Percentiles rank a stretch among this genome's conserved stretches.
These are phyloP conservation scores for Hozukius guyotensis DNA, from an alignment of 2,797 vertebrate species.

Conservation along the genomic window DNA sequence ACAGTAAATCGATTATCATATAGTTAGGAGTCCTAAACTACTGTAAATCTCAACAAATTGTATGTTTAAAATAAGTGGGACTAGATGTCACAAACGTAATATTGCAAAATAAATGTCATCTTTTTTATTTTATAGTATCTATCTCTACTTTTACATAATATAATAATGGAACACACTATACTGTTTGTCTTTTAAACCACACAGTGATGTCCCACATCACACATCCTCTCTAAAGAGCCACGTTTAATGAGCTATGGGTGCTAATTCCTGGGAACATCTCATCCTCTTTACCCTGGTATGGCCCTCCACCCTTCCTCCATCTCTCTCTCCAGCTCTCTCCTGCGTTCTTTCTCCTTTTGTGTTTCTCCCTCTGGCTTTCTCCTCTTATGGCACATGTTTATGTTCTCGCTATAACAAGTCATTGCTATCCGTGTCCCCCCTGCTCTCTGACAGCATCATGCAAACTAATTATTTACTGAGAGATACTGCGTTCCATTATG, in stretches of 20 bases:
- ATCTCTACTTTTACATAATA: neutral
- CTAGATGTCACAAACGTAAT: neutral
- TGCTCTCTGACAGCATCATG: constrained; percentile 45
- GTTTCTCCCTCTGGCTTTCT: constrained; percentile 13
- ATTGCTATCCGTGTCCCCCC: constrained; percentile 27
- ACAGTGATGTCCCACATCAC: constrained; percentile 18
- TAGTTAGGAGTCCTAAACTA: neutral
- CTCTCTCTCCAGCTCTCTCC: neutral
- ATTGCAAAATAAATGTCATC: neutral
- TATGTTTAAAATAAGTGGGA: neutral
- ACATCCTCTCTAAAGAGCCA: constrained; percentile 44
- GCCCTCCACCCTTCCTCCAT: neutral
- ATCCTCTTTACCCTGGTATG: neutral
- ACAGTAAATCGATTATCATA: neutral
- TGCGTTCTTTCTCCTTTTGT: constrained; percentile 16
- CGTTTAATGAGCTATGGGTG: constrained; percentile 32
- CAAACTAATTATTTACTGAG: constrained; percentile 49
- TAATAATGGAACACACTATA: neutral
- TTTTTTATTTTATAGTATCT: neutral
- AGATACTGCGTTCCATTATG: constrained; percentile 5
- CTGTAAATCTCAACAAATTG: neutral
- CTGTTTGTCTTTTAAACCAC: neutral
- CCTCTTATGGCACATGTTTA: neutral
- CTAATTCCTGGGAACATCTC: constrained; percentile 49
- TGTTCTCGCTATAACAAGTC: constrained; percentile 35